These are phyloP conservation scores for Chrysolina americana DNA, from an alignment of 2,888 invertebrate species.

Conservation along the genomic window DNA sequence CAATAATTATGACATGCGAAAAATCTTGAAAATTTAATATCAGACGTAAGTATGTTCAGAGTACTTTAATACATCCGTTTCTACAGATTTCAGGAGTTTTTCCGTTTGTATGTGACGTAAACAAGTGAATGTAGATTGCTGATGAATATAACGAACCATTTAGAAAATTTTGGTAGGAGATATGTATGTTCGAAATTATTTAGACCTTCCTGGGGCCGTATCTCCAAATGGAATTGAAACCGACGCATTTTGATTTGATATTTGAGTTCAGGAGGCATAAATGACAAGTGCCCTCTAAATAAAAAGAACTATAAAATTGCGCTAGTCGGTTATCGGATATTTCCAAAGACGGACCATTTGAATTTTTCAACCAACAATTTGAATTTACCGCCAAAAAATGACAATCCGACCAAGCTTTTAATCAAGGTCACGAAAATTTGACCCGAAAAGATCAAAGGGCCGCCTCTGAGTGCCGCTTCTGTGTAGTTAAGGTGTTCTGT, in stretches of 20 bases:
- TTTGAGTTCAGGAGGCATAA: too few relatives aligned
- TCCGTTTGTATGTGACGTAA: not conserved
- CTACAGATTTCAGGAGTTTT: not conserved
- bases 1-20: too few relatives aligned
- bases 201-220: constrained; percentile 14
- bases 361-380: constrained; percentile 4
- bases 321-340: not conserved
- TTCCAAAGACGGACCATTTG: constrained; percentile 5
- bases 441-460: constrained; percentile 19
- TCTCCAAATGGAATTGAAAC: constrained; percentile 9
- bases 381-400: constrained; percentile 18
- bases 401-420: constrained; percentile 2
- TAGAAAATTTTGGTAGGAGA: not conserved
- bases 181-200: not conserved
- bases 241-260: not conserved
- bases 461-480: constrained; percentile 1
- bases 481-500: constrained; percentile 14
- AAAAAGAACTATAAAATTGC: not conserved
- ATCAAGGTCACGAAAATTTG: constrained; percentile 15
- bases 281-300: not conserved
- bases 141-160: constrained; percentile 1
- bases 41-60: constrained; percentile 5
- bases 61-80: constrained; percentile 3
- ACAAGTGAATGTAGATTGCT: constrained; percentile 1
- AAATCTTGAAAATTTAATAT: not conserved